Evolutionary conservation across 2,888 invertebrate genomes (phyloP).

Genomic region (Xestia rhomboidea): DNA sequence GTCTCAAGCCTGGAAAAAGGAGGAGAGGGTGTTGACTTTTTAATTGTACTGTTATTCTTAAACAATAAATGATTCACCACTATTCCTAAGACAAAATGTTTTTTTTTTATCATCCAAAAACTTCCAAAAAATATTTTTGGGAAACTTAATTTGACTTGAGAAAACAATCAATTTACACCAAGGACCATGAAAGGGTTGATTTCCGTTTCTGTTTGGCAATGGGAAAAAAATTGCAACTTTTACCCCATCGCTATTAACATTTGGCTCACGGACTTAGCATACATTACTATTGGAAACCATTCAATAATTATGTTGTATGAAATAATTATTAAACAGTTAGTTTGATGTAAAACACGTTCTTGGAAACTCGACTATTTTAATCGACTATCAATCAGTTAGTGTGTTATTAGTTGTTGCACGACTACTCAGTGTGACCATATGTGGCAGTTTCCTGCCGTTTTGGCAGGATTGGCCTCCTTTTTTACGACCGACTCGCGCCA

Average conservation of each 20-base stretch:
- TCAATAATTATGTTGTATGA: too few species aligned
- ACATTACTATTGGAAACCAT: too few species aligned
- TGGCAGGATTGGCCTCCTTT: too few species aligned
- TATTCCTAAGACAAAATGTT: neutral
- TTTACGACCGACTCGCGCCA: too few species aligned
- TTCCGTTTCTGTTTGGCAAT: neutral
- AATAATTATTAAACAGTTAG: too few species aligned
- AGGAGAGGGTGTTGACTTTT: constrained; percentile 64
- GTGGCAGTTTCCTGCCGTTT: too few species aligned
- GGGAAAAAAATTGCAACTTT: too few species aligned
- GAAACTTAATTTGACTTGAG: neutral
- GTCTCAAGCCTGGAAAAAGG: constrained; percentile 72
- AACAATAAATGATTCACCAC: neutral
- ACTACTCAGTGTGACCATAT: too few species aligned
- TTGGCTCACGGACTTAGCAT: too few species aligned
- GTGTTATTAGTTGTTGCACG: neutral
- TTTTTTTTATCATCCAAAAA: neutral
- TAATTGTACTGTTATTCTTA: neutral
- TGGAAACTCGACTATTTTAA: neutral
- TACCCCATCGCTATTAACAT: too few species aligned
- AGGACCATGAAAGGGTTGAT: neutral
- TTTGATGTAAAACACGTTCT: neutral
- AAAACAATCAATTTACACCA: neutral
- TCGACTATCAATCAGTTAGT: constrained; percentile 1
- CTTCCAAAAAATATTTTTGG: neutral